Evolutionary conservation across 2,888 invertebrate species (phyloP).

Genomic region (Taphrorychus bicolor): DNA sequence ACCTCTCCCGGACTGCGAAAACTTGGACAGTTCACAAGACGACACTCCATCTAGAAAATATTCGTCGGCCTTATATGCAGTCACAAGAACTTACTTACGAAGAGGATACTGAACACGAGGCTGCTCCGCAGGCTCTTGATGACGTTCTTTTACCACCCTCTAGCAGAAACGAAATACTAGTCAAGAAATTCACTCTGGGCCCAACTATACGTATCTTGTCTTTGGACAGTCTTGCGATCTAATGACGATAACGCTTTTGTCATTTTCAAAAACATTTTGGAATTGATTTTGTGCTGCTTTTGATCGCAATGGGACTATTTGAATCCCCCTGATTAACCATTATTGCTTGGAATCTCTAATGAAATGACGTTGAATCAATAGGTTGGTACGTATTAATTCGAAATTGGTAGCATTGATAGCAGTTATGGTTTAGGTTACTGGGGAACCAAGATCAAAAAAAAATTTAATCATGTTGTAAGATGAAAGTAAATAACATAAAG

Average conservation of each 20-base stretch:
- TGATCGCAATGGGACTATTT: slow-evolving; percentile 30
- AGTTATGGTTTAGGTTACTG: too few species aligned
- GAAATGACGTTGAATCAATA: too few species aligned
- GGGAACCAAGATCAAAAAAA: too few species aligned
- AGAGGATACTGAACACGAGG: slow-evolving; percentile 44
- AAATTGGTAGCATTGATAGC: too few species aligned
- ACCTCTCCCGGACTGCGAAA: slow-evolving; percentile 62
- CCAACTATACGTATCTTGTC: slow-evolving; percentile 61
- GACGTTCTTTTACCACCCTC: slow-evolving; percentile 57
- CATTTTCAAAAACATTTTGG: slow-evolving; percentile 45
- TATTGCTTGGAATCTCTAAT: too few species aligned
- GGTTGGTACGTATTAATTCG: too few species aligned
- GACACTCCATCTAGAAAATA: slow-evolving; percentile 45
- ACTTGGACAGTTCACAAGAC: slow-evolving; percentile 56
- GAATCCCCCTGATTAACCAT: slow-evolving; percentile 22
- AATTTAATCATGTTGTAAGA: too few species aligned
- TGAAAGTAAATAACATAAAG: too few species aligned
- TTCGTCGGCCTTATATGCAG: slow-evolving; percentile 54
- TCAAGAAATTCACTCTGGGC: slow-evolving; percentile 48
- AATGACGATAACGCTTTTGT: slow-evolving; percentile 30
- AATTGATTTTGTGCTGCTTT: slow-evolving; percentile 55
- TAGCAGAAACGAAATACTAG: slow-evolving; percentile 60
- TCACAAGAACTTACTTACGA: slow-evolving; percentile 47
- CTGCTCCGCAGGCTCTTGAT: slow-evolving; percentile 42
- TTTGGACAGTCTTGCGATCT: slow-evolving; percentile 49